These are phyloP conservation scores for Antheraea pernyi DNA, from an alignment of 1,140 invertebrate genomes.

Conservation along the genomic window DNA sequence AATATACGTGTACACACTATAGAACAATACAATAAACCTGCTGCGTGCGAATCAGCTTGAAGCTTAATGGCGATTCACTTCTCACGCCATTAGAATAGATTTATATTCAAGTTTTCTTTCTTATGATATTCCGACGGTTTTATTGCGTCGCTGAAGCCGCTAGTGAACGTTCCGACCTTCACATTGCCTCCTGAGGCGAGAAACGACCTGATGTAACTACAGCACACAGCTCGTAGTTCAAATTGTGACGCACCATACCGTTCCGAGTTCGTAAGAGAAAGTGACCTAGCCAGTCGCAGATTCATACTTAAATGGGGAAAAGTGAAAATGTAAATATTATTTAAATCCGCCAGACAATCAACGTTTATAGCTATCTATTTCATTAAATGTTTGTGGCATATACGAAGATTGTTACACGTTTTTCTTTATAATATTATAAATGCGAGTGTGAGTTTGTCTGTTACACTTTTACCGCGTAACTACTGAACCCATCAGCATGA, in stretches of 20 bases:
- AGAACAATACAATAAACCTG: neutral
- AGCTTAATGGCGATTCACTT: neutral
- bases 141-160: constrained; percentile 33
- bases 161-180: constrained; percentile 59
- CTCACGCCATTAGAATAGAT: neutral
- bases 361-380: neutral
- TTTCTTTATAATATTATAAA: no score
- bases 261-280: constrained; percentile 16
- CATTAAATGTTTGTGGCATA: neutral
- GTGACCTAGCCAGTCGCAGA: constrained; percentile 5
- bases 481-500: no score
- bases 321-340: constrained; percentile 13
- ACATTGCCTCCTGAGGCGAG: constrained; percentile 42
- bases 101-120: neutral
- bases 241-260: constrained; percentile 6
- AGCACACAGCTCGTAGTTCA: constrained; percentile 5
- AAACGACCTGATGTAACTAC: constrained; percentile 9
- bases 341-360: neutral
- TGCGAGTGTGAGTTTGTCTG: no score
- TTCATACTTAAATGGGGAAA: constrained; percentile 5
- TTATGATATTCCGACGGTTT: neutral
- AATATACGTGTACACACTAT: neutral
- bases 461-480: no score
- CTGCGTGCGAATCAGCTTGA: neutral
- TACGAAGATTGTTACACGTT: no score